A percentile compares a stretch with the other conserved stretches of the same genome.
Conservation (phyloP, 30 jellyfish, hydroid and myxozoan genomes). For the Aurelia aurita complex sp. Pacific region DNA sequence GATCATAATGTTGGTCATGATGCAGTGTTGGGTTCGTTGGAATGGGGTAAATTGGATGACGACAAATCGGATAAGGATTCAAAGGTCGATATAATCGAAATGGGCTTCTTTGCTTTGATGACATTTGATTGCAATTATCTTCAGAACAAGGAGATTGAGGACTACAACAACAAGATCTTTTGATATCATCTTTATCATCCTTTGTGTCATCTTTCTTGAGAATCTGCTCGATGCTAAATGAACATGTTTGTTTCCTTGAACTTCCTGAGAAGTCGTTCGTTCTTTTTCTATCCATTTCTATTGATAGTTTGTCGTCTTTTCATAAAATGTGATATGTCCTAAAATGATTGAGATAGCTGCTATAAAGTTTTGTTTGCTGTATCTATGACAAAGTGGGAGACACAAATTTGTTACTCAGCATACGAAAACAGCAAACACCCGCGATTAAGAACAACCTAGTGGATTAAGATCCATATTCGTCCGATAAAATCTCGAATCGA, state of each 20-base stretch:
- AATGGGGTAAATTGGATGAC: constrained; percentile 47
- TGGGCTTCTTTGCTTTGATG: constrained; percentile 12
- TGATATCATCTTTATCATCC: background rate
- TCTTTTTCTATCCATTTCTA: constrained; percentile 1
- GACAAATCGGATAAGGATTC: constrained; percentile 31
- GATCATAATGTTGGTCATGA: constrained; percentile 12
- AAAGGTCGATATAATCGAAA: constrained; percentile 19
- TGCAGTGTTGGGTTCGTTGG: constrained; percentile 47
- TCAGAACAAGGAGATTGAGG: background rate
- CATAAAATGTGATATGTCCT: background rate
- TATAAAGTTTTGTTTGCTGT: too few relatives aligned
- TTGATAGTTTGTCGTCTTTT: background rate
- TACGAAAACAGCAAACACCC: too few relatives aligned
- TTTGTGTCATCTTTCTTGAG: constrained; percentile 17
- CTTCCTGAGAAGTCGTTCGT: background rate
- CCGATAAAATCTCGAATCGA: too few relatives aligned
- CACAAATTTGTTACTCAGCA: too few relatives aligned
- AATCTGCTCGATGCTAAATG: constrained; percentile 65
- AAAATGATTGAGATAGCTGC: too few relatives aligned
- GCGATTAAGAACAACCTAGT: too few relatives aligned
- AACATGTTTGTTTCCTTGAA: constrained; percentile 16
- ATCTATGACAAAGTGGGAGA: too few relatives aligned
- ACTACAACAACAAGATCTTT: constrained; percentile 15
- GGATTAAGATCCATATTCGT: too few relatives aligned
- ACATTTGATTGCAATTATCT: constrained; percentile 1